Evolutionary conservation across 2,113 vertebrate species (phyloP).

Genomic region (Cromileptes altivelis): DNA sequence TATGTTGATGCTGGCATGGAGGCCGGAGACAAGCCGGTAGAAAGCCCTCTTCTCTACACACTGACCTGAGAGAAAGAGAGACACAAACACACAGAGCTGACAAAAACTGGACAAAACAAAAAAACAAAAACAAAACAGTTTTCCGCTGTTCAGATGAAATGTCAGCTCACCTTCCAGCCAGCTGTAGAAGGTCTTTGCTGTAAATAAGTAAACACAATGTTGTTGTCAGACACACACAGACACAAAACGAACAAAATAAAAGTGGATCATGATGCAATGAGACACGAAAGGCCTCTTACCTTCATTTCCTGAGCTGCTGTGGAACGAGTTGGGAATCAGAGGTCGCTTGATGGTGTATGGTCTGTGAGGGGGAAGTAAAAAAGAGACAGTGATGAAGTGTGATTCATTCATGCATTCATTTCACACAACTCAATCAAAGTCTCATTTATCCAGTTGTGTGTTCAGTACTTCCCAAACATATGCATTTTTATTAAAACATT

Average conservation of each 20-base stretch:
- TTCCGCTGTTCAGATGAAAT: not conserved
- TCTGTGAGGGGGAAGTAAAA: conserved; percentile 72
- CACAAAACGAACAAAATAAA: not conserved
- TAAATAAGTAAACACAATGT: conserved; percentile 56
- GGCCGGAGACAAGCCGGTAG: conserved; percentile 92
- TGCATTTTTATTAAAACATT: too few species aligned
- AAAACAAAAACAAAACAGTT: too few species aligned
- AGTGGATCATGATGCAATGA: not conserved
- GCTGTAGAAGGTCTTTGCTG: conserved; percentile 90
- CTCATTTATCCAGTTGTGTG: too few species aligned
- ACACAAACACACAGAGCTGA: not conserved
- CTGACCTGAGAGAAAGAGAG: conserved; percentile 82
- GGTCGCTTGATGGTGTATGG: conserved; percentile 91
- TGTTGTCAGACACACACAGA: not conserved
- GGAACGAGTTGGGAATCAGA: conserved; percentile 83
- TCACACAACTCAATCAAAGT: too few species aligned
- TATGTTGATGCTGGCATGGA: conserved; percentile 95
- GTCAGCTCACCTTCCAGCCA: conserved; percentile 91
- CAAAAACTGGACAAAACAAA: not conserved
- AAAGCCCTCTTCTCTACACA: conserved; percentile 96
- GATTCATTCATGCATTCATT: too few species aligned
- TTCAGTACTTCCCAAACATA: too few species aligned
- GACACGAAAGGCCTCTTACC: conserved; percentile 28
- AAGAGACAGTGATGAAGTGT: not conserved
- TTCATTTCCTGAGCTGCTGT: conserved; percentile 81